Base-by-base conservation (phyloP, 2,113 vertebrate species). In the Toxotes chatareus region DNA sequence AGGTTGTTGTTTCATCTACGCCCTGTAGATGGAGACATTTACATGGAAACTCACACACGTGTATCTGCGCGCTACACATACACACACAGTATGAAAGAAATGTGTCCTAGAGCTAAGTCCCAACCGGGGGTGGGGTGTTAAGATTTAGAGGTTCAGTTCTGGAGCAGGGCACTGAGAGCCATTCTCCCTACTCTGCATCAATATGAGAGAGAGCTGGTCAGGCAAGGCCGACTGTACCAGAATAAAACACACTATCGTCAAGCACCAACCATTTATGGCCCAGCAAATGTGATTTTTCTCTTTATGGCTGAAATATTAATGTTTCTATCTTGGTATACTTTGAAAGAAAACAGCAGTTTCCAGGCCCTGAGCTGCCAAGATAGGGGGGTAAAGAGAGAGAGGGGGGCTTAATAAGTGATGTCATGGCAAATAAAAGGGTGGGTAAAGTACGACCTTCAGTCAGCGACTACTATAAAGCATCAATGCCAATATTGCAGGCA, bases 231-330 rank as follows among this genome's bases (percentile, higher is more conserved):
- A 78, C 67, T 71, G 81, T 73, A 73, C 68, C 79, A 51, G 65
- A 84, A 89, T 81, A 88, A 85, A 90, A 83, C 78, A 84, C 83
- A 80, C 77, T 82, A 73, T 81, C 56, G 31, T 67, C 73, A 40
- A 82, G 65, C 79, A 69, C 42, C 70, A 79, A 80, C 86, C 85
- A 83, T 92, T 89, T 86, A 89, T 77, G 81, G 79, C 78, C 78
- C 79, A 85, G 81, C 73, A 84, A 88, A 89, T 90, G 79, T 73
- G 74, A 86, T 88, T 89, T 92, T 90, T 92, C 82, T 83, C 70
- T 90, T 89, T 86, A 80, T 83, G 42, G 76, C 63, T 89, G 76
- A 86, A 92, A 92, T 92, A 90, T 89, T 90, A 90, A 90, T 88
- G 83, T 76, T 89, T 85, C 85, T 86, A 88, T 88, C 86, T 83